Percentiles rank a stretch among this genome's conserved stretches.
These are phyloP conservation scores for Protobothrops mucrosquamatus DNA, from an alignment of 2,113 vertebrate genomes.

Conservation along the genomic window DNA sequence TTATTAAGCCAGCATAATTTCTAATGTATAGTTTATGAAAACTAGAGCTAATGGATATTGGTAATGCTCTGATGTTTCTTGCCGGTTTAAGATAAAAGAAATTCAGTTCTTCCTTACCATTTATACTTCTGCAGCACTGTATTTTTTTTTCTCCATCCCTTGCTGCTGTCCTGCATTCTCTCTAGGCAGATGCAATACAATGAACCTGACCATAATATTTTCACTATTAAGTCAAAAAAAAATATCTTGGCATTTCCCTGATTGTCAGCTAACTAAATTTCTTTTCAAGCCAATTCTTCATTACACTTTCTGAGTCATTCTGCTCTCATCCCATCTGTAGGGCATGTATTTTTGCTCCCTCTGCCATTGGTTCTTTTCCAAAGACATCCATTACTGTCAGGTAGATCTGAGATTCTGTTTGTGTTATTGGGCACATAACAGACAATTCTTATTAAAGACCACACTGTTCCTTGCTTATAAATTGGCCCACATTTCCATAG, in stretches of 20 bases:
- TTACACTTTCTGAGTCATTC: neutral
- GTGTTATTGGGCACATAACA: slow-evolving; percentile 15
- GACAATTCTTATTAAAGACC: slow-evolving; percentile 20
- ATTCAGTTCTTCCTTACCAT: neutral
- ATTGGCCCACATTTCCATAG: slow-evolving; percentile 18
- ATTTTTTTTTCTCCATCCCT: neutral
- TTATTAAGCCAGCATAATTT: neutral
- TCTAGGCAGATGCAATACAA: neutral
- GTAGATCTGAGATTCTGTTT: slow-evolving; percentile 13
- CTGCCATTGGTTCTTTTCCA: slow-evolving; percentile 22
- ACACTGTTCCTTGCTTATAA: neutral
- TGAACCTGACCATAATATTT: neutral
- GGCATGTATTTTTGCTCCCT: neutral
- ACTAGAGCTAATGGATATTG: neutral
- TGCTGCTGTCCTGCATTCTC: neutral
- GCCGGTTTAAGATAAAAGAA: neutral
- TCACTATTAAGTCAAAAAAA: neutral
- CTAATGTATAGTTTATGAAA: neutral
- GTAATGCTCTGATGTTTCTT: neutral
- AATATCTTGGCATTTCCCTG: neutral
- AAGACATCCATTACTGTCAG: slow-evolving; percentile 25
- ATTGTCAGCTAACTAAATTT: slow-evolving; percentile 1
- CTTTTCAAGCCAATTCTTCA: neutral
- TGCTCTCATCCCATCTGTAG: slow-evolving; percentile 10
- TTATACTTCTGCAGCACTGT: neutral